Conservation (phyloP, 2,797 vertebrate species). For the Anguilla marmorata region DNA sequence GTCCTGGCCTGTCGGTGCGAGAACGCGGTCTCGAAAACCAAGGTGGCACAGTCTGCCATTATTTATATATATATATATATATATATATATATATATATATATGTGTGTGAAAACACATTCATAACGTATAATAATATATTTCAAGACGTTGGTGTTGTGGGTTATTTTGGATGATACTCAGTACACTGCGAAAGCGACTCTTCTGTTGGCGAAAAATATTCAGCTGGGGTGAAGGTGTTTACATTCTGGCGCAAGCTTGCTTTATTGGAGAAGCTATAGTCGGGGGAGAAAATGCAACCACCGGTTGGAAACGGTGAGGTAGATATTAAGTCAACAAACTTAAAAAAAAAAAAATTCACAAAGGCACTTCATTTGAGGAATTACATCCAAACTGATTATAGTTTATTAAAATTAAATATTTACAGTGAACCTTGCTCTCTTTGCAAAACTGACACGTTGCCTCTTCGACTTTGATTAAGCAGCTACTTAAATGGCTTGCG, state of each 20-base stretch:
- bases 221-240: background rate
- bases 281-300: background rate
- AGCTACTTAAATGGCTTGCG: background rate
- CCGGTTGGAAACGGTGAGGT: background rate
- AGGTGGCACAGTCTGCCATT: background rate
- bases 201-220: background rate
- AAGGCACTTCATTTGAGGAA: background rate
- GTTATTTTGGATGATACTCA: background rate
- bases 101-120: no score
- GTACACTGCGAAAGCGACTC: background rate
- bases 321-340: conserved; percentile 10
- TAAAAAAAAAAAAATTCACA: background rate
- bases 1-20: background rate
- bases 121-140: background rate
- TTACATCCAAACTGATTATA: conserved; percentile 3
- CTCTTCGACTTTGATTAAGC: background rate
- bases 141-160: background rate
- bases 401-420: conserved; percentile 16
- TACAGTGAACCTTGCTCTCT: background rate
- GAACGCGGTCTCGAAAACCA: background rate
- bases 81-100: no score
- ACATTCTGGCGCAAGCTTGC: conserved; percentile 9
- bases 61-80: no score
- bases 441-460: background rate
- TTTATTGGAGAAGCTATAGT: background rate